A percentile compares a stretch with the other conserved stretches of the same genome.
Conservation (phyloP, 64 coral and sea anemone genomes). For the Actinia equina region DNA sequence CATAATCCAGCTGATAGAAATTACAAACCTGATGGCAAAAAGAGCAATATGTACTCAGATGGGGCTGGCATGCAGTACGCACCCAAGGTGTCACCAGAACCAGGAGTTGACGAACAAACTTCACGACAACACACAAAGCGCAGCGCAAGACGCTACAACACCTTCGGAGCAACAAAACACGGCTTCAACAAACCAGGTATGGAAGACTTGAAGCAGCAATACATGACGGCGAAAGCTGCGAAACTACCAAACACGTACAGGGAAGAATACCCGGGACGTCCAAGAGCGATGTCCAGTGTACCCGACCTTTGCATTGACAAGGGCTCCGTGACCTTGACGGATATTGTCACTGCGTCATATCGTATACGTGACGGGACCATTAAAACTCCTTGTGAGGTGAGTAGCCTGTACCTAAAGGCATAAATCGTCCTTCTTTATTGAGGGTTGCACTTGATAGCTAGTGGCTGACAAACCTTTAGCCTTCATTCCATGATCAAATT, state of each 20-base stretch:
- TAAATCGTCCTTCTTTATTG: too few relatives aligned
- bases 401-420: too few relatives aligned
- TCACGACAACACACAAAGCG: neutral
- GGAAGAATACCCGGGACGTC: neutral
- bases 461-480: too few relatives aligned
- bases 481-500: too few relatives aligned
- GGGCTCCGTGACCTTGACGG: neutral
- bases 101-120: neutral
- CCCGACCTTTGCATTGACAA: neutral
- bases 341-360: conserved; percentile 12
- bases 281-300: neutral
- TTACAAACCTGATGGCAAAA: neutral
- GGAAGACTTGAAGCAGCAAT: conserved; percentile 6
- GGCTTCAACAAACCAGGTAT: conserved; percentile 15
- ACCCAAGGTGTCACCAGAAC: neutral
- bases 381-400: conserved; percentile 31
- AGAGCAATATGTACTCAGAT: neutral
- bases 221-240: neutral
- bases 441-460: too few relatives aligned
- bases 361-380: conserved; percentile 25
- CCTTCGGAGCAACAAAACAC: neutral
- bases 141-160: neutral
- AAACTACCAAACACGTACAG: neutral
- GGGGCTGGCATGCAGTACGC: neutral
- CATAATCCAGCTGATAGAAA: neutral